These are phyloP conservation scores for Moxostoma hubbsi DNA, from an alignment of 2,797 vertebrate genomes.

Conservation along the genomic window DNA sequence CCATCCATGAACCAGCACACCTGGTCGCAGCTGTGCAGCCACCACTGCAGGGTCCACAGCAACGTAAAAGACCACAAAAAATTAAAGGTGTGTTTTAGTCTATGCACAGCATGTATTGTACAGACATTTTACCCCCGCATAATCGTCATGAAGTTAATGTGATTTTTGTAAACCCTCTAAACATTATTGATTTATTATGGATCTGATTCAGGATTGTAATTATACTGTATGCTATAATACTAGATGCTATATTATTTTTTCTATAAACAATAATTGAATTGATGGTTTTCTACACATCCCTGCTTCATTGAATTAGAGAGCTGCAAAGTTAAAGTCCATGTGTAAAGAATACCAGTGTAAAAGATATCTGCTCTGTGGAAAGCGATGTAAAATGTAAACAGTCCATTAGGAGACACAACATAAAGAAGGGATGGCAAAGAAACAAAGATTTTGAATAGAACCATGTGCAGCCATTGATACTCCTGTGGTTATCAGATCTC, in stretches of 20 bases:
- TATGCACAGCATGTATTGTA: neutral
- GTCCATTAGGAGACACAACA: too few relatives aligned
- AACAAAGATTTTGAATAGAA: too few relatives aligned
- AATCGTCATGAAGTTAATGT: constrained; percentile 8
- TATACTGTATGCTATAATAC: neutral
- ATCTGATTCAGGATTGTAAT: constrained; percentile 9
- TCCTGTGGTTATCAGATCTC: too few relatives aligned
- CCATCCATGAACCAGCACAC: too few relatives aligned
- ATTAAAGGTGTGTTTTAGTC: constrained; percentile 8
- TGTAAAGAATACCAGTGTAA: constrained; percentile 15
- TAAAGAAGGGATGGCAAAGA: too few relatives aligned
- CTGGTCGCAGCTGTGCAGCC: constrained; percentile 1
- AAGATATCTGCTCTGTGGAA: constrained; percentile 4
- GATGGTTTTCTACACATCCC: constrained; percentile 11
- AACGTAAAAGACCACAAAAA: neutral
- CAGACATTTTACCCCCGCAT: neutral
- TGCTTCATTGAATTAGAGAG: constrained; percentile 1
- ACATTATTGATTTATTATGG: constrained; percentile 15
- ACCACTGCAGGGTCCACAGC: constrained; percentile 1
- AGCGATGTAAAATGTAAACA: constrained; percentile 5
- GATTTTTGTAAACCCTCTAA: constrained; percentile 9
- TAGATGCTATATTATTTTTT: neutral
- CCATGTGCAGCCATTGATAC: too few relatives aligned
- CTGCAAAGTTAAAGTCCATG: constrained; percentile 8
- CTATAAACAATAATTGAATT: constrained; percentile 9